Base-by-base conservation (phyloP, 2,113 vertebrate species). In the Sphyrna mokarran region DNA sequence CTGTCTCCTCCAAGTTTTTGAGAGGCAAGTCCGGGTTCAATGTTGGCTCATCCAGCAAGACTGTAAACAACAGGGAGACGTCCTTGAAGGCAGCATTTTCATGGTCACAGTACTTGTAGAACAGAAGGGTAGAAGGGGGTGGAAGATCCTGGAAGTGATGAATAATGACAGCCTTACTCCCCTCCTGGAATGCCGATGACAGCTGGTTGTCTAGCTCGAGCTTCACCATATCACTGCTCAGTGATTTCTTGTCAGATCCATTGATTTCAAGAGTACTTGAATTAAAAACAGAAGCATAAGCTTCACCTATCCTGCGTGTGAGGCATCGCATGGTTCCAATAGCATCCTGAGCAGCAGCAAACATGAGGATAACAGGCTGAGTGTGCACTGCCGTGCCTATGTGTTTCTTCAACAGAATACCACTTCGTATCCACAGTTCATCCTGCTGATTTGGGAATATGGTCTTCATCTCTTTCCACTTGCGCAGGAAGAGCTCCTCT, bases 31-130 rank as follows among this genome's bases (percentile, higher is more conserved):
- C 95, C 0, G 96, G 85, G 0, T 97, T 97, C n/a, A 99, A 96
- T 0, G 95, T 96, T 0, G 98, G 97, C 68, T 98, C 97, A 1
- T 97, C 98, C 89, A 99, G 97, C 54, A 99, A 97, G 0, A 99
- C 98, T 0, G 99, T 99, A 96, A 99, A 98, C 94, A 98, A 97
- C 68, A 99, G 97, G 7, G 98, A 98, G 63, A 98, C 98, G 0
- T 98, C 98, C 96, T 99, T 99, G 96, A 98, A 99, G 22, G 98
- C 98, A 0, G 99, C 98, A 0, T 98, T 99, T 97, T 99, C 98
- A 0, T 99, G 99, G 96, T 99, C 99, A 0, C 99, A 99, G 96
- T 99, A 99, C 96, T 98, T 99, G 96, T 99, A 99, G 96, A 99
- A 99, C 96, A 99, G 99, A 18, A 99, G 97, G 0, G 99, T 98